Base-by-base conservation (phyloP, 2,797 vertebrate species). In the Gymnoscopelus microlampas region DNA sequence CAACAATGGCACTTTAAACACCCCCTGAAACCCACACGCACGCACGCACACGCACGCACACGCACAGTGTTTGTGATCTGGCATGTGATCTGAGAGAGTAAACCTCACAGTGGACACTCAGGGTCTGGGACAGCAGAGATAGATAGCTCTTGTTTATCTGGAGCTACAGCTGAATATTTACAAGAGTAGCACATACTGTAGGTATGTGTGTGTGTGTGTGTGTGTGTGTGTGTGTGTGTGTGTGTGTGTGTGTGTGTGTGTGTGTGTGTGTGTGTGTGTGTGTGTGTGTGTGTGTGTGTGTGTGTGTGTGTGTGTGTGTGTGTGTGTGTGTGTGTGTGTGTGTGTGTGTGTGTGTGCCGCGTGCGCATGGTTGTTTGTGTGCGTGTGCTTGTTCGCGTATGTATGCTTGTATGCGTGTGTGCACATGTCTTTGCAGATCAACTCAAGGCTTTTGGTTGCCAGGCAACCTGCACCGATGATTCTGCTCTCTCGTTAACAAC, bases 371-470 rank as follows among this genome's bases (percentile, higher is more conserved):
- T 13, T n/a, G 3, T 13, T 15, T 56, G 54, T 19, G 8, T 12
- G 23, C 32, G 56, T 32, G 3, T 29, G 5, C 24, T 2, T 13
- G 55, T 32, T 11, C 13, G 5, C 24, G 4, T 6, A 5, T 29
- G 24, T 5, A 4, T 66, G 60, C 63, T 63, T 5, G 2, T 68
- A 51, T 58, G 60, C 14, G 14, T 35, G 10, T 11, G 6, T 35
- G 13, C 39, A 48, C 47, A 24, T 74, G 65, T 73, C 74, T 83
- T 89, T 81, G 73, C 78, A 74, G 81, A 86, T 77, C 70, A 76
- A 84, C 78, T 87, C 80, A 90, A 89, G 88, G 85, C 85, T 86
- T 88, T 77, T 65, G 85, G 90, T 90, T 90, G 84, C 88, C 81
- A 78, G 82, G 90, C 83, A 91, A 91, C 90, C 82, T 86, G 51